Evolutionary conservation across 1,140 invertebrate species (phyloP), one percentile per base, ranked within the genome.

Genomic region (Neotoxoptera formosana): DNA sequence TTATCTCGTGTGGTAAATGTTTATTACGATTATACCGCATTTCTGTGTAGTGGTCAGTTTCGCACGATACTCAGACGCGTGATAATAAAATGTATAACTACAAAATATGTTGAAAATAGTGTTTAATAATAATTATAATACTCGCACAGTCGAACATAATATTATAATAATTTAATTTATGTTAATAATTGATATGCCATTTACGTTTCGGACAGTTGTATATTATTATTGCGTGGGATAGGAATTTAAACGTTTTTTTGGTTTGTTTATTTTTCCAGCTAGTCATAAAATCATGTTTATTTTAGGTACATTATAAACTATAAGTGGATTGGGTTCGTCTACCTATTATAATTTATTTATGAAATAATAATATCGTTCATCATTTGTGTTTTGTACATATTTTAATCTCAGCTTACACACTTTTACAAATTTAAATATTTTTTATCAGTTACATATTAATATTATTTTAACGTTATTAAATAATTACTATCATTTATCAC

Each of bases 21-120:
- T 89, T 53, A 89, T 89, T 89, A 89, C 8, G 34, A 53, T 53
- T 53, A 36, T 41, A 56, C 34, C 51, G 23, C 48, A 48, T 56
- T 51, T 56, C 30, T 34, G 11, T 56, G 87, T 89, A 89, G 86
- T 48, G 14, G 25, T 88, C 30, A 20, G 4, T 60, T 30, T 41
- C 7, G 53, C 53, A 56, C 60, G 36, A 25, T 36, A 60, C 41
- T 25, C 48, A 17, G 23, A 60, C 9, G 88, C 4, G n/a, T 8
- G 87, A 88, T 51, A 88, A 88, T 88, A 53, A 88, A 87, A 48
- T 87, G 6, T 84, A n/a, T n/a, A 45, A 84, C 41, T 14, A 21
- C 23, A 84, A 36, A n/a, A n/a, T 30, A 41, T 84, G 36, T 84
- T 48, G 30, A n/a, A 88, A 88, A 88, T 88, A 21, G 36, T 88